Conservation (phyloP, 2,797 vertebrate genomes). For the Coregonus ussuriensis region DNA sequence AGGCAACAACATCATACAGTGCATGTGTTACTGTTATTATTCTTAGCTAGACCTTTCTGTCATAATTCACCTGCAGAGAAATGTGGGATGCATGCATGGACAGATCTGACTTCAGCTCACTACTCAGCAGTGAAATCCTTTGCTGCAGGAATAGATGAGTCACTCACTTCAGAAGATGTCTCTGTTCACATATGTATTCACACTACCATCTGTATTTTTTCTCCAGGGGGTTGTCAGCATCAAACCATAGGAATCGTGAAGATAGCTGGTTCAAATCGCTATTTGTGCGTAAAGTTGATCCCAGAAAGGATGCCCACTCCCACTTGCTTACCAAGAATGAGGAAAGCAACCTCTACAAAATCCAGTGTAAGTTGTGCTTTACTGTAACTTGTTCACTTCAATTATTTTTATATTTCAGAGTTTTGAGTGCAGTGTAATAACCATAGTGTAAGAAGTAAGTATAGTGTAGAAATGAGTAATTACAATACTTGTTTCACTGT, state of each 20-base stretch:
- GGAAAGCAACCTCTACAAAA: slow-evolving; percentile 95
- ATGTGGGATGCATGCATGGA: too few relatives aligned
- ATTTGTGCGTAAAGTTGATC: slow-evolving; percentile 96
- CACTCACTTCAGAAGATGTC: background rate
- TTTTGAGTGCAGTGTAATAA: background rate
- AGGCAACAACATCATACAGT: too few relatives aligned
- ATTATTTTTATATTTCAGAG: background rate
- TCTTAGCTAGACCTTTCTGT: background rate
- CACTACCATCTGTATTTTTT: background rate
- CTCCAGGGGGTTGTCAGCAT: slow-evolving; percentile 77
- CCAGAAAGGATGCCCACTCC: slow-evolving; percentile 94
- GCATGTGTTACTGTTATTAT: background rate
- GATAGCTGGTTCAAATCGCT: slow-evolving; percentile 96
- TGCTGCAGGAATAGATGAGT: background rate
- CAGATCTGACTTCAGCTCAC: background rate
- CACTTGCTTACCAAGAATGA: slow-evolving; percentile 94
- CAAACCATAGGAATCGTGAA: slow-evolving; percentile 76
- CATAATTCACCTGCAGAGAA: background rate
- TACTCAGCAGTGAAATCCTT: background rate
- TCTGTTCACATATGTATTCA: background rate
- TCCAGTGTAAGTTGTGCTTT: slow-evolving; percentile 83
- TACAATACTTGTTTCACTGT: too few relatives aligned
- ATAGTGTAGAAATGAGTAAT: too few relatives aligned
- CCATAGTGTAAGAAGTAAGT: too few relatives aligned
- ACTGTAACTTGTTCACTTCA: background rate